Evolutionary conservation across 37 sponge, comb jelly and placozoan species (phyloP), one percentile per base, ranked within the genome.

Genomic region (Amphimedon queenslandica): DNA sequence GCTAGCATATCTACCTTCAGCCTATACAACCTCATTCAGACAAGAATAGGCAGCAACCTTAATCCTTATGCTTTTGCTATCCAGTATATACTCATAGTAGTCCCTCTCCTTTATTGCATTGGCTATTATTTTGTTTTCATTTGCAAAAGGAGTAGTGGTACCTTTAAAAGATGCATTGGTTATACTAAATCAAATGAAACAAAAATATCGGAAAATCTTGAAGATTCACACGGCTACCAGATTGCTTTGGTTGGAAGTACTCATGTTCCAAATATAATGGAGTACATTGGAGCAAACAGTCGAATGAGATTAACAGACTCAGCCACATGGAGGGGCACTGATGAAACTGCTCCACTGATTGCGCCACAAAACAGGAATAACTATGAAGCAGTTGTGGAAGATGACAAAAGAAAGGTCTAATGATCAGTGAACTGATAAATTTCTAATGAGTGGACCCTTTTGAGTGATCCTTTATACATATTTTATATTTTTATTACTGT

Each of bases 1-100:
- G 66, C 69, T 23, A 37, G 39, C 31, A 67, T 88, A 37, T 68
- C 55, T 23, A 13, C 73, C 27, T 33, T 88, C 4, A 74, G 82
- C 25, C 66, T 82, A 73, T 82, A 74, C 64, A 88, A 77, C 27
- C 61, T 60, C 5, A 11, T 6, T 25, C 61, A n/a, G 21, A 25
- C 61, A 25, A 60, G 61, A 60, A n/a, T n/a, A 60, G 61, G 61
- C 5, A 11, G 5, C 5, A 5, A 5, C 21, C 23, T 60, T 25
- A 25, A 11, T 25, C 5, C 28, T 6, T n/a, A 6, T 11, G 61
- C 61, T n/a, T 60, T 25, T 60, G 61, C 27, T 25, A 11, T 60
- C 8, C 61, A 60, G 27, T 60, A 6, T 60, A 25, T 60, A 11
- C 61, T 60, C 5, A 60, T 60, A 60, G 27, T 60, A 25, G 21